Conservation (phyloP, 2,113 vertebrate genomes). For the Ginglymostoma cirratum region DNA sequence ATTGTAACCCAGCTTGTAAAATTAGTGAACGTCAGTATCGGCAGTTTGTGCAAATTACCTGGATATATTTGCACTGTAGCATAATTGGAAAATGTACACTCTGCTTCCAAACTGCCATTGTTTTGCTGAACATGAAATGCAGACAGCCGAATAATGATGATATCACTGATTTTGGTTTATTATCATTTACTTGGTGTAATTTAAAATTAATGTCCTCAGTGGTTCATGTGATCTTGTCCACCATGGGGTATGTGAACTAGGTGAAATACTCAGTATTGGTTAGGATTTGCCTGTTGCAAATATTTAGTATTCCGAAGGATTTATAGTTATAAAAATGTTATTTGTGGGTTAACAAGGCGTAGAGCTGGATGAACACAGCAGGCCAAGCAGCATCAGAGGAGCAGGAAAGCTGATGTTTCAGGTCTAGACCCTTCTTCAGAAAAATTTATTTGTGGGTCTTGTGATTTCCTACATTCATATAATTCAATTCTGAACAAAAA, state of each 20-base stretch:
- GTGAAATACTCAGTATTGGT: neutral
- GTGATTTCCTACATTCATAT: neutral
- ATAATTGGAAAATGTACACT: neutral
- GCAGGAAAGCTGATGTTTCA: too few relatives aligned
- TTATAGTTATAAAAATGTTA: neutral
- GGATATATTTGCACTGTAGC: neutral
- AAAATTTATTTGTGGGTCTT: neutral
- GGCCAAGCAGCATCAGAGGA: too few relatives aligned
- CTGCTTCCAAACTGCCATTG: neutral
- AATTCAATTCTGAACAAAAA: neutral
- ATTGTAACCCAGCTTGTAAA: neutral
- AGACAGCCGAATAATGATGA: neutral
- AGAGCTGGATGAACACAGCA: too few relatives aligned
- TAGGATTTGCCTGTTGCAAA: neutral
- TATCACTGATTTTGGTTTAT: neutral
- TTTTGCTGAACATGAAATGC: neutral
- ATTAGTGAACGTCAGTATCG: neutral
- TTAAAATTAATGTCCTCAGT: neutral
- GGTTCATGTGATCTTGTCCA: neutral
- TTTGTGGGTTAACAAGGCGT: neutral
- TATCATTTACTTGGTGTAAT: neutral
- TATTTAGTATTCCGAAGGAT: neutral
- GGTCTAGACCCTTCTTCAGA: too few relatives aligned
- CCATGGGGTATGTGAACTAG: neutral
- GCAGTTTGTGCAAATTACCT: neutral